phyloP scores from a whole-genome alignment of 2,888 invertebrate species.

The Melinaea marsaeus region DNA sequence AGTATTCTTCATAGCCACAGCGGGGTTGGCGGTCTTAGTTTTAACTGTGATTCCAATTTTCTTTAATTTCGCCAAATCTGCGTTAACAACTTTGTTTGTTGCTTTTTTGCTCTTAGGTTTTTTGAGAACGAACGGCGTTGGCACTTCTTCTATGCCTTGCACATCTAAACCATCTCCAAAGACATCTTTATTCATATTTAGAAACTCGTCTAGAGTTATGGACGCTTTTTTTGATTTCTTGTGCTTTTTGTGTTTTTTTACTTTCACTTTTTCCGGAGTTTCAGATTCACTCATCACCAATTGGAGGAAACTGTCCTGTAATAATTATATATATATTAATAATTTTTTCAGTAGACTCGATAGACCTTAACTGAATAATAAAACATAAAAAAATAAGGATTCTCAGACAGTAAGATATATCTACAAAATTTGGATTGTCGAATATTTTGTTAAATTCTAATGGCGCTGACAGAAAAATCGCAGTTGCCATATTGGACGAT shows the following conservation, averaged over 20 bases:
- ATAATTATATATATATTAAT: conserved; percentile 27
- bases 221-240: conserved; percentile 68
- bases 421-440: too few relatives aligned
- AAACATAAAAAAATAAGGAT: too few relatives aligned
- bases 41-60: conserved; percentile 65
- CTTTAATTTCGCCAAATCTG: conserved; percentile 63
- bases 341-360: not conserved
- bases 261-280: conserved; percentile 41
- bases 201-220: conserved; percentile 70
- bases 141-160: conserved; percentile 71
- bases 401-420: too few relatives aligned
- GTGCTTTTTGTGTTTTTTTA: conserved; percentile 69
- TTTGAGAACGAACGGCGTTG: conserved; percentile 59
- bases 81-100: conserved; percentile 37
- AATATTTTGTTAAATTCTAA: too few relatives aligned
- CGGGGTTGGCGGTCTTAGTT: conserved; percentile 42
- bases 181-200: conserved; percentile 72
- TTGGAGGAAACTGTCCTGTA: conserved; percentile 64
- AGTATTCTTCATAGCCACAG: conserved; percentile 12
- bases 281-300: conserved; percentile 54
- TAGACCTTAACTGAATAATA: too few relatives aligned
- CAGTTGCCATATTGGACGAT: too few relatives aligned
- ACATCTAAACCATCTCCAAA: conserved; percentile 70
- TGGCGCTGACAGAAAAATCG: too few relatives aligned
- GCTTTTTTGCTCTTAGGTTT: conserved; percentile 53